phyloP scores from a whole-genome alignment of 2,888 invertebrate genomes.

The Tetramorium bicarinatum region DNA sequence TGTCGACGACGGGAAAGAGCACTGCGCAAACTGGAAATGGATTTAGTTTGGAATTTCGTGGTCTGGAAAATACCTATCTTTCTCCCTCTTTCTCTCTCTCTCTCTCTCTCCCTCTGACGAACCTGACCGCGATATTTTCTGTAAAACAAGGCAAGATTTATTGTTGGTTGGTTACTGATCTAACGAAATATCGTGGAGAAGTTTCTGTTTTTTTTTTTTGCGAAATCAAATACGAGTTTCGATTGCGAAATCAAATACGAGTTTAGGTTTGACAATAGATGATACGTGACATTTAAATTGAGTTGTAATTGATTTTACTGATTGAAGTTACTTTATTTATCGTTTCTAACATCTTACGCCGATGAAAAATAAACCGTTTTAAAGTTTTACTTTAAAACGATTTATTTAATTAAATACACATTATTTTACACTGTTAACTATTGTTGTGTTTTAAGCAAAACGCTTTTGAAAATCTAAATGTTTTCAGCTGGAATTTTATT shows the following conservation, averaged over 20 bases:
- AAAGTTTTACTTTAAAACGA: no score
- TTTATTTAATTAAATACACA: background rate
- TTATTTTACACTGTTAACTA: background rate
- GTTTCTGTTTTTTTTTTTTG: constrained; percentile 61
- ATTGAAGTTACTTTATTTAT: constrained; percentile 1
- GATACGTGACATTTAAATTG: background rate
- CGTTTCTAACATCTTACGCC: background rate
- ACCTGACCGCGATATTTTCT: constrained; percentile 57
- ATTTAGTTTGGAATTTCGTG: constrained; percentile 72
- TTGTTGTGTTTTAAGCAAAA: constrained; percentile 9
- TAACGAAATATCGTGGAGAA: constrained; percentile 59
- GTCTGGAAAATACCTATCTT: constrained; percentile 59
- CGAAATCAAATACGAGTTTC: constrained; percentile 9
- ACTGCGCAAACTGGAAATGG: constrained; percentile 69
- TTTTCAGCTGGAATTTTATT: constrained; percentile 30
- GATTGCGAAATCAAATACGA: constrained; percentile 32
- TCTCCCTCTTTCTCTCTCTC: background rate
- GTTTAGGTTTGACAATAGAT: background rate
- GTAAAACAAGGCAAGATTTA: constrained; percentile 65
- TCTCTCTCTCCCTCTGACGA: constrained; percentile 22
- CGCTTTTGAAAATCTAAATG: constrained; percentile 21
- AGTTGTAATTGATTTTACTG: background rate
- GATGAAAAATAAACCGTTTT: background rate
- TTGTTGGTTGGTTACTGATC: constrained; percentile 53
- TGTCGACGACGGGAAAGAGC: constrained; percentile 64